These are phyloP conservation scores for Penaeus monodon DNA, from an alignment of 2,888 invertebrate species.

Conservation along the genomic window DNA sequence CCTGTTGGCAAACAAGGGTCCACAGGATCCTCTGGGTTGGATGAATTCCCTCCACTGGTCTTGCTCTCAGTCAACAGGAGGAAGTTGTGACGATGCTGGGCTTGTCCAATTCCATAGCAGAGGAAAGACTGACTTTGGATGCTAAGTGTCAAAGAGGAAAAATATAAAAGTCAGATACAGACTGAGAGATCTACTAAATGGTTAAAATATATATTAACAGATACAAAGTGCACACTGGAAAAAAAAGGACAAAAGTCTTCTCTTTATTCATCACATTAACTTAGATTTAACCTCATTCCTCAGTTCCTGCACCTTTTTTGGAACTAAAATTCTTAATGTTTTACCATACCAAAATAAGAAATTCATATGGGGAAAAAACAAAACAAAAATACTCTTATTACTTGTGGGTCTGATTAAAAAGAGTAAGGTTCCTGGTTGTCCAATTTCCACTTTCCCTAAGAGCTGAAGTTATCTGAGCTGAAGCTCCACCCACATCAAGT, in stretches of 20 bases:
- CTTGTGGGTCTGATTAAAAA: conserved; percentile 49
- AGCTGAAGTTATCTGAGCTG: conserved; percentile 48
- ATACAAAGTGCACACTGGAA: too few relatives aligned
- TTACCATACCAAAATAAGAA: neutral
- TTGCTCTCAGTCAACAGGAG: conserved; percentile 26
- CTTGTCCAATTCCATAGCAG: conserved; percentile 57
- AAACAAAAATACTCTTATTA: conserved; percentile 32
- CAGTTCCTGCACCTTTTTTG: neutral
- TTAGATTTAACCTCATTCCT: too few relatives aligned
- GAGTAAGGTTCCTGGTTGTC: conserved; percentile 35
- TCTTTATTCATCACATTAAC: too few relatives aligned
- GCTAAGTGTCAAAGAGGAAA: conserved; percentile 26
- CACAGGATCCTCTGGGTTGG: neutral
- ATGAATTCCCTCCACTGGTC: neutral
- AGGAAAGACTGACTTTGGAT: conserved; percentile 55
- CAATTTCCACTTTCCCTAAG: conserved; percentile 5
- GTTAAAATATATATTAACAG: too few relatives aligned
- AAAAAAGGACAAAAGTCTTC: too few relatives aligned
- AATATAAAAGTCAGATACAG: neutral
- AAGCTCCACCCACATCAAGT: conserved; percentile 56
- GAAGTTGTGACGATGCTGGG: conserved; percentile 41
- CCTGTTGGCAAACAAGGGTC: conserved; percentile 52
- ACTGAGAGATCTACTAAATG: too few relatives aligned
- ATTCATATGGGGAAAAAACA: neutral
- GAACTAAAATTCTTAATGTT: neutral